These are phyloP conservation scores for Drosophila meridiana DNA, from an alignment of 2,888 invertebrate genomes.

Conservation along the genomic window DNA sequence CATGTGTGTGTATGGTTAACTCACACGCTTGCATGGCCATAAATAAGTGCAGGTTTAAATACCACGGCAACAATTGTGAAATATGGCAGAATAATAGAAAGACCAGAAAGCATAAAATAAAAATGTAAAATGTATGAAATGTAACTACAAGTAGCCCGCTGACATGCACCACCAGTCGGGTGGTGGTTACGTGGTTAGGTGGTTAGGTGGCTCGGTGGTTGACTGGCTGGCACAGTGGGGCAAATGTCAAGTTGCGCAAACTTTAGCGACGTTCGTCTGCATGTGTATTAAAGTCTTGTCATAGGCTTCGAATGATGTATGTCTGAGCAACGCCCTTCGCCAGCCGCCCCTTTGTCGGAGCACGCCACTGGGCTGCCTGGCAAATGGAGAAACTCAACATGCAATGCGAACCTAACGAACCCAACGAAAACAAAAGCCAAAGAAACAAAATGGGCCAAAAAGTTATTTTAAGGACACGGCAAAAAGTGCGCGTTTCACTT, in stretches of 20 bases:
- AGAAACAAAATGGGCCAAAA: constrained; percentile 80
- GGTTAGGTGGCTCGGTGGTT: constrained; percentile 2
- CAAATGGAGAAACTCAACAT: constrained; percentile 35
- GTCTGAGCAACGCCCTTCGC: neutral
- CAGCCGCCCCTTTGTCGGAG: too few relatives aligned
- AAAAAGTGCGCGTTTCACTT: constrained; percentile 40
- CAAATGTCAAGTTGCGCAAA: constrained; percentile 48
- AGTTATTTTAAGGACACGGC: constrained; percentile 77
- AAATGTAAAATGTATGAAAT: constrained; percentile 64
- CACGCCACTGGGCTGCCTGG: constrained; percentile 31
- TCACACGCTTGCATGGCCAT: constrained; percentile 67
- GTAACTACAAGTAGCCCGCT: constrained; percentile 69
- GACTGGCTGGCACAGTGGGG: constrained; percentile 38
- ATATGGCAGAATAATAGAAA: constrained; percentile 82
- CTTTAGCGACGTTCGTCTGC: constrained; percentile 16
- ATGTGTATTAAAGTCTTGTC: constrained; percentile 26
- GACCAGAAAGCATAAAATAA: constrained; percentile 65
- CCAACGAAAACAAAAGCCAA: constrained; percentile 56
- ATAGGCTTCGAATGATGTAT: constrained; percentile 37
- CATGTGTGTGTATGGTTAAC: constrained; percentile 4
- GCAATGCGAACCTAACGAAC: constrained; percentile 33
- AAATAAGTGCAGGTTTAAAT: constrained; percentile 82
- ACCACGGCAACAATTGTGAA: constrained; percentile 81
- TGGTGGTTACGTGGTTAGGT: neutral
- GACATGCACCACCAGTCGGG: constrained; percentile 39